Evolutionary conservation across 1,140 invertebrate genomes (phyloP), one percentile per base, ranked within the genome.

Genomic region (Colletes gigas): DNA sequence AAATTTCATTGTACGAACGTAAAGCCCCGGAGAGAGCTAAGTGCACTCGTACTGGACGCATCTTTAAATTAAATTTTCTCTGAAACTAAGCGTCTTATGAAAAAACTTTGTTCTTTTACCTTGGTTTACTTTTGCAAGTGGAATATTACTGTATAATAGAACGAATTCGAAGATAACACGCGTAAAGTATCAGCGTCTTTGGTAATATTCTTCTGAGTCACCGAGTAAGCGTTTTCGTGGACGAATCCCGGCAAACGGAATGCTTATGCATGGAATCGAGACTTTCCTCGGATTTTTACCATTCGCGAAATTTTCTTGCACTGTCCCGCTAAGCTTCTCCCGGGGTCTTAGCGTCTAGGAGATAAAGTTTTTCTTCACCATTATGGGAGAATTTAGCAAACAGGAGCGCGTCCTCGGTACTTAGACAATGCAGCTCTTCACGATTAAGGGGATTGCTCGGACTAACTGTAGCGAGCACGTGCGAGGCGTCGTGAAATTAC

Each of bases 361-460:
- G 55, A 65, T 71, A 75, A 70, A 75, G 21, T 79, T 65, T 60
- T 57, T 79, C 44, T 9, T 1, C 10, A 54, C 30, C 52, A 66
- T 67, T 65, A 82, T 52, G 41, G 50, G 17, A 47, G 47, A 75
- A 57, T 85, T 78, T 85, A 73, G 60, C 41, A 57, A 85, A 84
- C 73, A 52, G 63, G 69, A 30, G 15, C 5, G 55, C 41, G 54
- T 63, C 59, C 59, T 39, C n/a, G 30, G 66, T 70, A 30, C 68
- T 84, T 76, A 82, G 80, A 85, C 78, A 81, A 85, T 69, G 59
- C 15, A 44, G 74, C 57, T 73, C 50, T 50, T 30, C 54, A 39
- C 73, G 69, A 84, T 85, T 85, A 84, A 78, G 54, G 30, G 66
- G 70, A 59, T 76, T 76, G 52, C 52, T 71, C 62, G n/a, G 59